Evolutionary conservation across 2,113 vertebrate species (phyloP), one percentile per base, ranked within the genome.

Genomic region (Picathartes gymnocephalus): DNA sequence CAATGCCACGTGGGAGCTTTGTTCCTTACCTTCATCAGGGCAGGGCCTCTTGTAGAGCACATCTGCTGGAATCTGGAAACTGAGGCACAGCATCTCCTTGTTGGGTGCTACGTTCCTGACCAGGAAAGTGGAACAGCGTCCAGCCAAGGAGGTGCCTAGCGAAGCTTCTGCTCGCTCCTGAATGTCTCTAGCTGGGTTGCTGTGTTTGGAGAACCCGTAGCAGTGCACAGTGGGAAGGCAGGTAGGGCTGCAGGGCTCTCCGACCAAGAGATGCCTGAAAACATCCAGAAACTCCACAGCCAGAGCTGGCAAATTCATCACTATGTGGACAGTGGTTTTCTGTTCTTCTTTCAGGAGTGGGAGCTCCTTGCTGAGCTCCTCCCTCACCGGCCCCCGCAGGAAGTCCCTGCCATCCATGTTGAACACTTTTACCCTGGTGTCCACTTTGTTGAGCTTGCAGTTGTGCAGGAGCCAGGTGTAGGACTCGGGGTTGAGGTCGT

Each of bases 71-170:
- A 99, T 10, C 69, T 92, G 97, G 96, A 99, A 99, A 71, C 97
- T 99, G 79, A 99, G 97, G 89, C 99, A 99, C 97, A 99, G 97
- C 99, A 99, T 99, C 88, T 99, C 99, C 97, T 99, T 99, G 97
- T 98, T 99, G 2, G 99, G 99, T 0, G 99, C 98, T 50, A 99
- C 99, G 1, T 99, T 99, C 70, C 99, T 98, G 65, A 99, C 99
- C 74, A 97, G 97, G 94, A 99, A 98, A 11, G 98, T 96, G 4
- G 98, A 98, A 86, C 98, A 99, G 25, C 78, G 92, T 9, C 97
- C 95, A 21, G 98, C 97, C 86, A 99, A 76, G 22, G 98, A 97
- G 72, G 97, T 88, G 12, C 98, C 98, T 39, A 99, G 92, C 6
- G 80, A 93, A 42, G 94, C 85, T 57, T 98, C 99, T 0, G 98